Conservation (phyloP, 2,113 vertebrate species). For the Baryphthengus martii region DNA sequence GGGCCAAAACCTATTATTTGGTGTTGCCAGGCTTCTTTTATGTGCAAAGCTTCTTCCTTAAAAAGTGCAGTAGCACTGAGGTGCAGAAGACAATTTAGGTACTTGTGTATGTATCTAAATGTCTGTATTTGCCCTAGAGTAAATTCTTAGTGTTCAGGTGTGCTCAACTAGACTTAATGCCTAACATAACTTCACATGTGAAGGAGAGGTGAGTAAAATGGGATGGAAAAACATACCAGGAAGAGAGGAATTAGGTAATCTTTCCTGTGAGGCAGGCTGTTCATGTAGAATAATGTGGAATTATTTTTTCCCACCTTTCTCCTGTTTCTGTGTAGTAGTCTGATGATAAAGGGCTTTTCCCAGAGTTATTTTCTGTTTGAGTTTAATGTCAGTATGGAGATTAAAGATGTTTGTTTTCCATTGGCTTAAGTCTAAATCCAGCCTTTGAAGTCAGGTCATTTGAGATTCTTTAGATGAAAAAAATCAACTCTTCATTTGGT, state of each 20-base stretch:
- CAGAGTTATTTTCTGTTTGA: constrained; percentile 35
- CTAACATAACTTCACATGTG: neutral
- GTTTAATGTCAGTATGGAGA: constrained; percentile 32
- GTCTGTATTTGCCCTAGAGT: neutral
- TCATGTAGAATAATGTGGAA: neutral
- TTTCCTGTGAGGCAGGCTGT: neutral
- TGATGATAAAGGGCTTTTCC: constrained; percentile 32
- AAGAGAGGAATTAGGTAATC: neutral
- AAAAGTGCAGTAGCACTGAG: neutral
- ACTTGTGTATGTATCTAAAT: neutral
- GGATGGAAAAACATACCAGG: neutral
- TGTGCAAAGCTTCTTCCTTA: neutral
- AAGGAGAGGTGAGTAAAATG: neutral
- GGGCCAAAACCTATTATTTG: neutral
- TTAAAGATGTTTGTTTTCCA: constrained; percentile 58
- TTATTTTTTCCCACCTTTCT: neutral
- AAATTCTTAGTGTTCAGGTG: neutral
- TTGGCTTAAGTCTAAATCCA: constrained; percentile 44
- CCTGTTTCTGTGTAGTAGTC: neutral
- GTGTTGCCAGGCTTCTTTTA: neutral
- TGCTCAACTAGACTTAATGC: neutral
- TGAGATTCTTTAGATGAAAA: constrained; percentile 47
- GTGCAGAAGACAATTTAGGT: neutral
- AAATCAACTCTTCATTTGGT: constrained; percentile 57
- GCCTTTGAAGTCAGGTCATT: constrained; percentile 51